Base-by-base conservation (phyloP, 1,140 invertebrate species). In the Pogonomyrmex barbatus region DNA sequence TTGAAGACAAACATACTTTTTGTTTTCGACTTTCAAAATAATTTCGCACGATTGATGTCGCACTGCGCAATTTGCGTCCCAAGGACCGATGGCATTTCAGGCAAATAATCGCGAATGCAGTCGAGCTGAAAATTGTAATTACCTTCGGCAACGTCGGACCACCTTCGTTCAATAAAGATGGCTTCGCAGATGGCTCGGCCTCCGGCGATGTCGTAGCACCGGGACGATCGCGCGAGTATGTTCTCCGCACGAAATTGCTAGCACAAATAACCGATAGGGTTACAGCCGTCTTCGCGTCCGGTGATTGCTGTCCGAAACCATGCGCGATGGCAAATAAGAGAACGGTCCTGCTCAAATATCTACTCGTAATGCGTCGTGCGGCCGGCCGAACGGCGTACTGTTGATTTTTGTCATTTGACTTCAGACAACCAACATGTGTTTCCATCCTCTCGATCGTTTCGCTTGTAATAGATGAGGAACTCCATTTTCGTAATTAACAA, bases 401-500 rank as follows among this genome's bases (percentile, higher is more conserved):
- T 95, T 95, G 94, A 94, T 95, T 95, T 95, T 95, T 94, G 91
- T 94, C 89, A 94, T 95, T 94, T 91, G 83, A 91, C 85, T 89
- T 36, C 73, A 88, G 88, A 85, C 70, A 56, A 86, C 81, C 79
- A 78, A 82, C 75, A 45, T 45, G 30, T 30, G 30, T 30, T 81
- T 9, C 75, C 50, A 54, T 62, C 50, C n/a, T 30, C 47, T 54
- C 8, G 45, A 33, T 50, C 50, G 52, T 62, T 62, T 85, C 52
- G 63, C 45, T 60, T 33, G 33, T 33, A 54, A 85, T 36, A 65
- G 52, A 3, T 24, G 42, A 68, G 76, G 9, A 33, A 68, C 10
- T 65, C 50, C 68, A 83, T 83, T 83, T 75, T 73, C 68, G 17
- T 73, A 82, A 73, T 75, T 42, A 33, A 60, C 68, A 73, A 83